These are phyloP conservation scores for Sphyrna mokarran DNA, from an alignment of 2,113 vertebrate species.

Conservation along the genomic window DNA sequence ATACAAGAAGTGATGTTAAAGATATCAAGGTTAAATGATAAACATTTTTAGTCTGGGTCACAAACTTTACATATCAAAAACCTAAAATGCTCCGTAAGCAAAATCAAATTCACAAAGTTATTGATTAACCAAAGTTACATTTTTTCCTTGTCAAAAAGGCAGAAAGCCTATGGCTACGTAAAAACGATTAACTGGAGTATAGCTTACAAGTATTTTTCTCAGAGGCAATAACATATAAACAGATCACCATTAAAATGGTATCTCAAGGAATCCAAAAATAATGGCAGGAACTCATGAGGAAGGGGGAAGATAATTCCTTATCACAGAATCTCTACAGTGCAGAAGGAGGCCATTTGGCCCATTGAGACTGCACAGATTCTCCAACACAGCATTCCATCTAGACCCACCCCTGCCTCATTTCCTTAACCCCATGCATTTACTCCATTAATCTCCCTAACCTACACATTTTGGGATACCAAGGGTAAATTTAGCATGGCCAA, in stretches of 20 bases:
- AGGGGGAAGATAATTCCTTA: neutral
- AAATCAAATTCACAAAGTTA: conserved; percentile 2
- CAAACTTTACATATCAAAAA: neutral
- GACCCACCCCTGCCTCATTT: too few relatives aligned
- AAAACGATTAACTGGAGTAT: neutral
- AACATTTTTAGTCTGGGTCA: neutral
- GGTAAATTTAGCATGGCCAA: too few relatives aligned
- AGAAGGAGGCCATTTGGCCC: too few relatives aligned
- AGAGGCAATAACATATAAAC: neutral
- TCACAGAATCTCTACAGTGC: too few relatives aligned
- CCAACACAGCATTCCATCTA: too few relatives aligned
- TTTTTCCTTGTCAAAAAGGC: neutral
- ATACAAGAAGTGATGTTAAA: neutral
- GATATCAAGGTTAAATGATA: neutral
- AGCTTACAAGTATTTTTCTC: neutral
- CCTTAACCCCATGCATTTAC: too few relatives aligned
- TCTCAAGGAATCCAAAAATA: neutral
- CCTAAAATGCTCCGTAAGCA: neutral
- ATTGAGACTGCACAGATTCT: too few relatives aligned
- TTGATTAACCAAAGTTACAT: conserved; percentile 11
- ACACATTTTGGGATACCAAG: too few relatives aligned
- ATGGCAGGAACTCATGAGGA: neutral
- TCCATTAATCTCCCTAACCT: too few relatives aligned
- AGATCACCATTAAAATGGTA: neutral
- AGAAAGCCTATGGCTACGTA: neutral